These are phyloP conservation scores for Phrynocephalus versicolor DNA, from an alignment of 2,113 vertebrate genomes.

Conservation along the genomic window DNA sequence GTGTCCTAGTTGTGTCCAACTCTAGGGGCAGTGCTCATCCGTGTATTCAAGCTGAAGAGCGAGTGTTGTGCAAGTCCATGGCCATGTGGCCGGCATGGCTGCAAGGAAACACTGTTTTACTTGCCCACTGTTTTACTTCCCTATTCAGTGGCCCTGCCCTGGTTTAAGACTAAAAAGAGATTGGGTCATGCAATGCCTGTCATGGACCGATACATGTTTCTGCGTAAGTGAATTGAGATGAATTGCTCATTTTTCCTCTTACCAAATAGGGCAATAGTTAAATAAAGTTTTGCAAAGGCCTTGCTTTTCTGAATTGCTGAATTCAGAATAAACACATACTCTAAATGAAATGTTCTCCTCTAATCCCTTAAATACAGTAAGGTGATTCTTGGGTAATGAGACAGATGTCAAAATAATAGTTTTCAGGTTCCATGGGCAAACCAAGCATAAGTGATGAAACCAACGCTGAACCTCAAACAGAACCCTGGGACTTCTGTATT, in stretches of 20 bases:
- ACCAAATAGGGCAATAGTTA: background rate
- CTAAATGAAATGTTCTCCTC: constrained; percentile 25
- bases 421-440: constrained; percentile 43
- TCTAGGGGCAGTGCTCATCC: no score
- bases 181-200: background rate
- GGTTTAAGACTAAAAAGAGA: background rate
- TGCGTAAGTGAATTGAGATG: background rate
- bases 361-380: constrained; percentile 54
- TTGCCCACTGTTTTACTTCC: no score
- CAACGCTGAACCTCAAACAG: background rate
- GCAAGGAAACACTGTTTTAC: no score
- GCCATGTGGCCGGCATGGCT: no score
- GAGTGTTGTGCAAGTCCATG: no score
- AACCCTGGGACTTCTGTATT: background rate
- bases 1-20: no score
- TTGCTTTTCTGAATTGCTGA: background rate
- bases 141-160: no score
- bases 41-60: no score
- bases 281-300: background rate
- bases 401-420: constrained; percentile 47
- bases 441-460: background rate
- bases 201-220: background rate
- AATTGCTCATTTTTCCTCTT: constrained; percentile 3
- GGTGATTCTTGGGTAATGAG: constrained; percentile 45
- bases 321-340: constrained; percentile 12